Evolutionary conservation across 2,797 vertebrate species (phyloP).

Genomic region (Pitangus sulphuratus): DNA sequence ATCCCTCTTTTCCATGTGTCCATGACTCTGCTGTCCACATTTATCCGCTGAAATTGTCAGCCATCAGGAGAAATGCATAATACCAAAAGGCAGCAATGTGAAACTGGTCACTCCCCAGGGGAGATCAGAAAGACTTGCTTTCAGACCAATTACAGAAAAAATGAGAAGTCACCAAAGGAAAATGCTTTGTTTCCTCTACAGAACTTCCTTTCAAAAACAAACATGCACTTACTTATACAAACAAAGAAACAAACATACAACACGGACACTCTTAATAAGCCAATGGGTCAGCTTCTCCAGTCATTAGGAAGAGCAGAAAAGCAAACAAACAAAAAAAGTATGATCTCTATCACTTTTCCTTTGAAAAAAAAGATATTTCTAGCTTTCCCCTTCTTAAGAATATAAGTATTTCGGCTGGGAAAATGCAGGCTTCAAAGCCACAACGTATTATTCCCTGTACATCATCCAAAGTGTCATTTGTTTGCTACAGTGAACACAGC

Average conservation of each 20-base stretch:
- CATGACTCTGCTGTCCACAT: background rate
- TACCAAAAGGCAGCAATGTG: background rate
- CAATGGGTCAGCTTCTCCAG: background rate
- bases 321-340: background rate
- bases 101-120: background rate
- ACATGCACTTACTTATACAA: background rate
- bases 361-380: background rate
- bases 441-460: background rate
- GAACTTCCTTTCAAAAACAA: slow-evolving; percentile 12
- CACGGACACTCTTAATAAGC: background rate
- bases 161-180: background rate
- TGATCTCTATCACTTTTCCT: background rate
- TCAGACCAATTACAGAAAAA: background rate
- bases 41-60: background rate
- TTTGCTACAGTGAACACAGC: background rate
- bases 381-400: background rate
- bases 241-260: slow-evolving; percentile 4
- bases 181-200: background rate
- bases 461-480: background rate
- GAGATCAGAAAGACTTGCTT: background rate
- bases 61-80: background rate
- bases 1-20: background rate
- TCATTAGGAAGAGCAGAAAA: background rate
- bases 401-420: background rate
- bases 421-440: background rate